A percentile compares a stretch with the other conserved stretches of the same genome.
These are phyloP conservation scores for Monochamus alternatus DNA, from an alignment of 2,888 invertebrate species.

Conservation along the genomic window DNA sequence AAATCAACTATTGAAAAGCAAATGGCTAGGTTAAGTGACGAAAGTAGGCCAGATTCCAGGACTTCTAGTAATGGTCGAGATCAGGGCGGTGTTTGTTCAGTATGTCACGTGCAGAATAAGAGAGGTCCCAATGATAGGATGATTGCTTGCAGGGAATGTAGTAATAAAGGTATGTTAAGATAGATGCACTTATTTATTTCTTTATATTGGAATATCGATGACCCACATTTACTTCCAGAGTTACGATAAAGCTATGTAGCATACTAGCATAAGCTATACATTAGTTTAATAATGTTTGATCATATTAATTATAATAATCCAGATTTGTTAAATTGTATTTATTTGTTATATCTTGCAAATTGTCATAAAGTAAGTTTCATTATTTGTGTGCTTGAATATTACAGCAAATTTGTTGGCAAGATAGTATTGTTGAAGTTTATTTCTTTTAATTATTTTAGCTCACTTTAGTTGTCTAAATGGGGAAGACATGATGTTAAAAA, in stretches of 20 bases:
- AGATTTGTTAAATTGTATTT: too few relatives aligned
- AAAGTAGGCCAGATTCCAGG: constrained; percentile 66
- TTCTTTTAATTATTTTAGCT: constrained; percentile 69
- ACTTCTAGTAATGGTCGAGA: constrained; percentile 68
- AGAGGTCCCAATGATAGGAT: constrained; percentile 77
- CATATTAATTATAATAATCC: too few relatives aligned
- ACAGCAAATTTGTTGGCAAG: constrained; percentile 11
- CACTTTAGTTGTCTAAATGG: constrained; percentile 81
- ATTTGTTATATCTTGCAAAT: too few relatives aligned
- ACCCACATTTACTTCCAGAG: neutral
- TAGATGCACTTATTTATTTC: neutral
- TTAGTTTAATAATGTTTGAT: too few relatives aligned
- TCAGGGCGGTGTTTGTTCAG: constrained; percentile 77
- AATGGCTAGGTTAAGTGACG: constrained; percentile 59
- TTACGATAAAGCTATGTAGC: too few relatives aligned
- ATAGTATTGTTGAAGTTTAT: neutral
- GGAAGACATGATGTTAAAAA: constrained; percentile 78
- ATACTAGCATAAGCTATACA: too few relatives aligned
- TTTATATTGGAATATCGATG: neutral
- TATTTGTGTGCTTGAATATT: too few relatives aligned
- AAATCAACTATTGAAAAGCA: constrained; percentile 75
- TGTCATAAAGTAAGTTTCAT: too few relatives aligned
- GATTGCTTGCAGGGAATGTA: constrained; percentile 82
- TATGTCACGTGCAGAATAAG: constrained; percentile 76
- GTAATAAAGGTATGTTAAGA: constrained; percentile 76